Conservation (phyloP, 2,797 vertebrate species). For the Centropyge bicolor region DNA sequence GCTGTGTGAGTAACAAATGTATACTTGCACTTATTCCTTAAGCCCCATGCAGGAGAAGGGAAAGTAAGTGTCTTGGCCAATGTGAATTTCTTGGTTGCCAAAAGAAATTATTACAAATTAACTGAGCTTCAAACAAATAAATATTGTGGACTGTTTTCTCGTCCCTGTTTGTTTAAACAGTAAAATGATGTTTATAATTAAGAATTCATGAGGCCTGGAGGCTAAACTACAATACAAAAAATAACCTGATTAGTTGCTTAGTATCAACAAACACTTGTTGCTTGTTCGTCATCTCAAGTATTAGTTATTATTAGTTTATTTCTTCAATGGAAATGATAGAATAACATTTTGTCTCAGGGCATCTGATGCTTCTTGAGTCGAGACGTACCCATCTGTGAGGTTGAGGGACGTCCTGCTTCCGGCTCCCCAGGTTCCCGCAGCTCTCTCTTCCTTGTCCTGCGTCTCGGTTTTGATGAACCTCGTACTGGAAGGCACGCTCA, state of each 20-base stretch:
- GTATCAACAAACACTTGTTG: background rate
- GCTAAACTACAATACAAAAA: background rate
- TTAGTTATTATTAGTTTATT: background rate
- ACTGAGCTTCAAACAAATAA: background rate
- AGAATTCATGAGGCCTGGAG: background rate
- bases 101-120: background rate
- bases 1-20: too few relatives aligned
- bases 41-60: background rate
- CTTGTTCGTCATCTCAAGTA: background rate
- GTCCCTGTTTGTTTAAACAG: background rate
- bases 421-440: slow-evolving; percentile 89
- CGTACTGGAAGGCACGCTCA: slow-evolving; percentile 89
- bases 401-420: slow-evolving; percentile 88
- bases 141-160: background rate
- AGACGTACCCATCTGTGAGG: slow-evolving; percentile 86
- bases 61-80: background rate
- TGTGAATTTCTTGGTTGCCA: background rate
- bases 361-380: background rate
- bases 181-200: background rate
- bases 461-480: slow-evolving; percentile 66
- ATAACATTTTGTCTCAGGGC: background rate
- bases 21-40: background rate
- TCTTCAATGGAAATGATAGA: background rate
- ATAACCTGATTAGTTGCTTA: background rate
- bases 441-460: slow-evolving; percentile 80